phyloP scores from a whole-genome alignment of 2,113 vertebrate genomes.

The Neogale vison region DNA sequence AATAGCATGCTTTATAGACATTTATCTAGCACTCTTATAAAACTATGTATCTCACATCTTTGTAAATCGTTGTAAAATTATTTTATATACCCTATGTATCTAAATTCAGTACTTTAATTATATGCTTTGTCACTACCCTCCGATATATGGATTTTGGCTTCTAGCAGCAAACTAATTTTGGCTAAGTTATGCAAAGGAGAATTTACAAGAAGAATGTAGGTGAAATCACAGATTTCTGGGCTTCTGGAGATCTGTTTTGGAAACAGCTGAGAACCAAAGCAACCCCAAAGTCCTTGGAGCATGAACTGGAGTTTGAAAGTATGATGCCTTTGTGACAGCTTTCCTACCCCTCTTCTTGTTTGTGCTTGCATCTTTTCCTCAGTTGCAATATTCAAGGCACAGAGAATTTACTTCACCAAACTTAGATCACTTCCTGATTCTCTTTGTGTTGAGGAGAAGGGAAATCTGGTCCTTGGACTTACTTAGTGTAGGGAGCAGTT shows the following conservation, averaged over 20 bases:
- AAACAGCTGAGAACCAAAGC: not conserved
- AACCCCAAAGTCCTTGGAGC: not conserved
- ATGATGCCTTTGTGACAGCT: not conserved
- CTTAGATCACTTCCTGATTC: not conserved
- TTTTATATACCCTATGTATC: not conserved
- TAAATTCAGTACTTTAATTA: not conserved
- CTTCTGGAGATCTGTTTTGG: not conserved
- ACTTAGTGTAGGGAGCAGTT: not conserved
- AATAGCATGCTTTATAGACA: not conserved
- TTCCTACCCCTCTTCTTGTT: not conserved
- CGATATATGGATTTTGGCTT: not conserved
- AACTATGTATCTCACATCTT: not conserved
- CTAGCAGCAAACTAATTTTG: not conserved
- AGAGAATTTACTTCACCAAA: not conserved
- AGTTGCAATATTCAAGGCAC: not conserved
- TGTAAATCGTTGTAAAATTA: conserved; percentile 19
- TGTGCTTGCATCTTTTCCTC: not conserved
- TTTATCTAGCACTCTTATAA: not conserved
- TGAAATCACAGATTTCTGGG: not conserved
- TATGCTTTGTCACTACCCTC: not conserved
- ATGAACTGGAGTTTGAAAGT: not conserved
- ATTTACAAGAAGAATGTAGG: not conserved
- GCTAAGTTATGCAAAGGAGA: not conserved
- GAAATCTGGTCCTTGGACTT: not conserved
- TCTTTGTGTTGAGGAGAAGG: not conserved